Percentiles rank a stretch among this genome's conserved stretches.
Conservation (phyloP, 2,888 invertebrate species). For the Drosophila lutescens region DNA sequence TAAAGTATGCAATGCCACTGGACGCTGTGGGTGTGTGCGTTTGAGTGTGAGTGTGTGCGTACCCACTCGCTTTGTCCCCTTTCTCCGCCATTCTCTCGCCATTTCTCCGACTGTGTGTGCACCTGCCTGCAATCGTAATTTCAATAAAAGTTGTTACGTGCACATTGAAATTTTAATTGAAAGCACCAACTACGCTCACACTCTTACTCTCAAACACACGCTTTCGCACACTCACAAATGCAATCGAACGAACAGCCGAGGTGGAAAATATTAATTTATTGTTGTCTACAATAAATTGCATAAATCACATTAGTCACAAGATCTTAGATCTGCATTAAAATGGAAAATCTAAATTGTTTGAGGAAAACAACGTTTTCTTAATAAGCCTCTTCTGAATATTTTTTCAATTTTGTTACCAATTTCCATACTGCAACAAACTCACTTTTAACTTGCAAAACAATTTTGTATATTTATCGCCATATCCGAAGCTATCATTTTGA, state of each 20-base stretch:
- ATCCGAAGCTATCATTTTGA: background rate
- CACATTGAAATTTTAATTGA: constrained; percentile 81
- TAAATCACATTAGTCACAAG: too few species aligned
- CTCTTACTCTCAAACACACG: constrained; percentile 20
- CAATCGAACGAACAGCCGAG: constrained; percentile 1
- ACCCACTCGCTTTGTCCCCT: constrained; percentile 1
- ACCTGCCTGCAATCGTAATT: constrained; percentile 72
- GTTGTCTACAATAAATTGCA: background rate
- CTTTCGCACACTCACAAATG: constrained; percentile 11
- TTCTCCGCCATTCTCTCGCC: constrained; percentile 6
- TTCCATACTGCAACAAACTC: too few species aligned
- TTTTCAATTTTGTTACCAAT: too few species aligned
- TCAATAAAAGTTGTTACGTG: constrained; percentile 81
- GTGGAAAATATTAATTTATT: background rate
- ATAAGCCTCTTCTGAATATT: too few species aligned
- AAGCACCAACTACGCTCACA: constrained; percentile 63
- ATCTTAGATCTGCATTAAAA: too few species aligned
- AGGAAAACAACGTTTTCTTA: too few species aligned
- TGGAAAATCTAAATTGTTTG: too few species aligned
- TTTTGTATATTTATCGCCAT: too few species aligned
- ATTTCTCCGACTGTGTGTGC: constrained; percentile 39
- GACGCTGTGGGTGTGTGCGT: constrained; percentile 32
- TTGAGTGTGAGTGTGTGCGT: constrained; percentile 8
- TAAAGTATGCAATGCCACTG: constrained; percentile 54
- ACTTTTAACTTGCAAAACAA: too few species aligned